Conservation (phyloP, 2,888 invertebrate genomes). For the Cetonia aurata region DNA sequence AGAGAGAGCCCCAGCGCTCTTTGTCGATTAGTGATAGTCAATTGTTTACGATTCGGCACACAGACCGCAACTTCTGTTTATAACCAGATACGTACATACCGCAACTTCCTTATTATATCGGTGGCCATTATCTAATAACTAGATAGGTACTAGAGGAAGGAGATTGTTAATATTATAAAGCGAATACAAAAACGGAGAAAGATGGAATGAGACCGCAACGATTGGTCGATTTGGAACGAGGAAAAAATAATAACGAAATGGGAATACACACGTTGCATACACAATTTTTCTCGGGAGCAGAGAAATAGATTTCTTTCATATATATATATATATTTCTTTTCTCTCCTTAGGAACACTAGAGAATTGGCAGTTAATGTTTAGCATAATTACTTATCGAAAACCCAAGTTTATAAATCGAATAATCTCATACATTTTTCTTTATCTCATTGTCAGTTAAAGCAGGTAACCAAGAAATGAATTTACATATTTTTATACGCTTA, state of each 20-base stretch:
- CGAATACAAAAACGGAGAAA: constrained; percentile 1
- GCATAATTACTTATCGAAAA: no score
- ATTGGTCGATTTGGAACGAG: constrained; percentile 19
- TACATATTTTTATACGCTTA: no score
- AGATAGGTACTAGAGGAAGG: constrained; percentile 38
- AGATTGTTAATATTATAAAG: constrained; percentile 37
- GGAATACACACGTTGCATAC: not conserved
- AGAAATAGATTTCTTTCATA: no score
- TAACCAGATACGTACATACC: constrained; percentile 43
- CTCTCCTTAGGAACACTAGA: no score
- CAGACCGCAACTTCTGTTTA: constrained; percentile 47
- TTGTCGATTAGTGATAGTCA: constrained; percentile 53
- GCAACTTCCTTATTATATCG: constrained; percentile 44
- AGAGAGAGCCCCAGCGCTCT: constrained; percentile 49
- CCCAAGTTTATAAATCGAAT: no score
- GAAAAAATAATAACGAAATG: constrained; percentile 25
- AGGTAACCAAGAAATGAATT: no score
- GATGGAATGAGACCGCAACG: constrained; percentile 4
- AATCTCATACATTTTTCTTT: no score
- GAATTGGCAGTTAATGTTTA: no score
- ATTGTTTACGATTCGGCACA: constrained; percentile 51
- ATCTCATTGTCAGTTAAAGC: no score
- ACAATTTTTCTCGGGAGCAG: not conserved
- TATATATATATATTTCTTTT: no score
- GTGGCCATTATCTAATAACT: constrained; percentile 38